Percentiles rank a stretch among this genome's conserved stretches.
These are phyloP conservation scores for Brachypodius melanocephalos DNA, from an alignment of 2,113 vertebrate genomes.

Conservation along the genomic window DNA sequence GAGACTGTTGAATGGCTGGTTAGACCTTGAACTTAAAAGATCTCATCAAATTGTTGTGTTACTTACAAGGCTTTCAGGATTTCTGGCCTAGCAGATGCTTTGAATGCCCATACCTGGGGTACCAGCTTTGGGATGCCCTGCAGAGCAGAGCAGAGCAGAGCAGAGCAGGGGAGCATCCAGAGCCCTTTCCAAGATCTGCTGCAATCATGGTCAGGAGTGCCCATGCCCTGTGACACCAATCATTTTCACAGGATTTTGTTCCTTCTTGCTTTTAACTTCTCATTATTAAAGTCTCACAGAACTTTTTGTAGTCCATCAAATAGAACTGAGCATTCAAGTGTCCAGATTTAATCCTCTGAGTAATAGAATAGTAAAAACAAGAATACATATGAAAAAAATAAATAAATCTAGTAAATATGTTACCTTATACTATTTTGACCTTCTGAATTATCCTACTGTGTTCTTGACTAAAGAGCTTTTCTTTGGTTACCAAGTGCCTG, in stretches of 20 bases:
- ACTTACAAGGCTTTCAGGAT: not conserved
- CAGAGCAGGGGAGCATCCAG: not conserved
- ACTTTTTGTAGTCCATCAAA: not conserved
- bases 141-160: not conserved
- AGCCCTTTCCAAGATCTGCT: not conserved
- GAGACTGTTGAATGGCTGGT: not conserved
- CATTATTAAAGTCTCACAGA: not conserved
- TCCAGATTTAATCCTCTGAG: not conserved
- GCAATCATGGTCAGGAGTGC: not conserved
- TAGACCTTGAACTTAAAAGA: not conserved
- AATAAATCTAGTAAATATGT: not conserved
- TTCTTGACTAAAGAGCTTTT: not conserved
- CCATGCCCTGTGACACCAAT: not conserved
- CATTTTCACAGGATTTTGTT: rapidly evolving
- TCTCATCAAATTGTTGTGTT: not conserved
- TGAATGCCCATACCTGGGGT: not conserved
- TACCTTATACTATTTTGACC: not conserved
- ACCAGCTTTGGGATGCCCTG: not conserved
- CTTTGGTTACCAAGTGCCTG: not conserved
- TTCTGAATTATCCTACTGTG: not conserved
- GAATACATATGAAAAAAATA: not conserved
- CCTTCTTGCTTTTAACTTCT: not conserved
- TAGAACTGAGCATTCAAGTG: not conserved
- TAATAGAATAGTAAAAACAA: not conserved
- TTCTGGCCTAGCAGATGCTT: not conserved